A percentile compares a stretch with the other conserved stretches of the same genome.
phyloP scores from a whole-genome alignment of 2,888 invertebrate species.

The Lepetodrilus schrolli region DNA sequence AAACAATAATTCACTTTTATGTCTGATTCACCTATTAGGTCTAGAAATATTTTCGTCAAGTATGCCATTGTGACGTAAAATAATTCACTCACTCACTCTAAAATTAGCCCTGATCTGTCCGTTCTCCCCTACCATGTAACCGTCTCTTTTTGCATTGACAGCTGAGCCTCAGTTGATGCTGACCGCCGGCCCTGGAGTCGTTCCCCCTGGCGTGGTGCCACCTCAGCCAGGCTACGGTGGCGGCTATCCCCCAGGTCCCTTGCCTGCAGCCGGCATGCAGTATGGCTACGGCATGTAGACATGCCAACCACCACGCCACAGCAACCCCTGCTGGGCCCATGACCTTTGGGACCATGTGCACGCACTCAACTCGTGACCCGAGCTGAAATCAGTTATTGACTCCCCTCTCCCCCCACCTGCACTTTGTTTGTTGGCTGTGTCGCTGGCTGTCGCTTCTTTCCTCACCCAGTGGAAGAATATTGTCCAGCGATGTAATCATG shows the following conservation, averaged over 20 bases:
- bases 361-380: not conserved
- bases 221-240: conserved; percentile 45
- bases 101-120: not conserved
- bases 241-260: conserved; percentile 30
- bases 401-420: conserved; percentile 12
- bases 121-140: not conserved
- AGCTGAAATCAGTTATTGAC: not conserved
- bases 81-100: no score
- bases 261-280: conserved; percentile 43
- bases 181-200: conserved; percentile 85
- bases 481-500: conserved; percentile 1
- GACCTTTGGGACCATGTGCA: not conserved
- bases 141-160: conserved; percentile 38
- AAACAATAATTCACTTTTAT: no score
- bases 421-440: conserved; percentile 15
- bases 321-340: not conserved
- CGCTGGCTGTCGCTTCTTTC: no score
- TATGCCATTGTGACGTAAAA: no score
- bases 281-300: conserved; percentile 62
- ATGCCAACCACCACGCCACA: not conserved
- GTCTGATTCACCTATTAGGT: no score
- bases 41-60: no score
- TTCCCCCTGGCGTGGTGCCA: conserved; percentile 54
- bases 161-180: conserved; percentile 96
- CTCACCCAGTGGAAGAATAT: not conserved